These are phyloP conservation scores for Trachemys scripta DNA, from an alignment of 2,113 vertebrate species.

Conservation along the genomic window DNA sequence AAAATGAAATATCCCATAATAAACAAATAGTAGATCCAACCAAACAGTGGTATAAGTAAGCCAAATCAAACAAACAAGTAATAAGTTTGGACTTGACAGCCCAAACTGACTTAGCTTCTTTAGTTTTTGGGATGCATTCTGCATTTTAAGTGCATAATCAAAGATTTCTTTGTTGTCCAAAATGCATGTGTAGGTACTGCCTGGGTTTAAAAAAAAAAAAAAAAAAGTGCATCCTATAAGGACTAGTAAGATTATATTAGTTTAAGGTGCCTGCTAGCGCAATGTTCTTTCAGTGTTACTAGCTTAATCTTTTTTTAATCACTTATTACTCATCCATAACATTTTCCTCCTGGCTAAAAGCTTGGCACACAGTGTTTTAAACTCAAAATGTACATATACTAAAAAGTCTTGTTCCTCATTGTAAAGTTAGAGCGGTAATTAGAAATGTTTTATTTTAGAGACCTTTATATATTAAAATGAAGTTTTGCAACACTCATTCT, in stretches of 20 bases:
- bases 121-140: conserved; percentile 50
- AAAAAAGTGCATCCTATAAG: conserved; percentile 31
- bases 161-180: conserved; percentile 66
- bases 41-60: conserved; percentile 13
- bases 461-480: neutral
- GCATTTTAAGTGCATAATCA: conserved; percentile 40
- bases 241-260: neutral
- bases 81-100: conserved; percentile 40
- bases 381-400: neutral
- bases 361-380: neutral
- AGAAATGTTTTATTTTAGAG: neutral
- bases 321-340: neutral
- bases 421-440: neutral
- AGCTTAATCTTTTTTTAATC: conserved; percentile 11
- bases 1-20: conserved; percentile 9
- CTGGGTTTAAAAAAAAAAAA: conserved; percentile 29
- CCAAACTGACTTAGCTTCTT: conserved; percentile 16
- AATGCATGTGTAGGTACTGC: conserved; percentile 36
- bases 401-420: neutral
- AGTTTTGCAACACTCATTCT: neutral
- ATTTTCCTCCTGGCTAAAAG: neutral
- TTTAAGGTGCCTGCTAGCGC: neutral
- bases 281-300: neutral
- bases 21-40: conserved; percentile 46
- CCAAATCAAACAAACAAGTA: conserved; percentile 65